Base-by-base conservation (phyloP, 2,797 vertebrate species). In the Lophius americanus region DNA sequence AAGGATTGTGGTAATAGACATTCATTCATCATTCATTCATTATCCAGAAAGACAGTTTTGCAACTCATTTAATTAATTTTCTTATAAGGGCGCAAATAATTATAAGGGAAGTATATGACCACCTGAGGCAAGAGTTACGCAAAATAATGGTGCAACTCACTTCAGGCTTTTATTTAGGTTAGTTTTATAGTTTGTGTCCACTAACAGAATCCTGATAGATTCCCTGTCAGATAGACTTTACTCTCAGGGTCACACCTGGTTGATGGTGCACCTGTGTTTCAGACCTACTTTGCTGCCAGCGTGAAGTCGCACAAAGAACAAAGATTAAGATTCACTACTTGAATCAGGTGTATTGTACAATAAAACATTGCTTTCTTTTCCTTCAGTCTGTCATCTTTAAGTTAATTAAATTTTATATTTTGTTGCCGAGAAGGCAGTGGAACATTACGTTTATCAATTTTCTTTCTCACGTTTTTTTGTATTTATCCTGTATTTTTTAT, bases 381-480 rank as follows among this genome's bases (percentile, higher is more conserved):
- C 4, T 48, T 65, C 6, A 41, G 4, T 57, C 37, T 52, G 55
- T 78, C 32, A 10, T 41, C 13, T 50, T 75, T 62, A 75, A 46
- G 3, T 61, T 67, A 64, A 53, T 70, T 42, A 59, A 0, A 42
- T 75, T 64, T 75, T 0, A 61, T 76, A 52, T 51, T 79, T 68
- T 73, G 53, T 82, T 73, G 70, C 82, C 85, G 70, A 80, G 79
- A 67, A 33, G 75, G 74, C 81, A 67, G 66, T 64, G 65, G 73
- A 72, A 75, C 78, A 75, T 82, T 62, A 68, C 43, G 14, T 51
- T 68, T 72, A 37, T 73, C 66, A 2, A 51, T 60, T 55, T 61
- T 38, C n/a, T 56, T 4, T 58, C 50, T 51, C 38, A 0, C 23
- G 23, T 23, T 23, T 58, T 75, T 79, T 72, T 70, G 13, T 81